Conservation (phyloP, 1,140 invertebrate genomes). For the Tigriopus japonicus region DNA sequence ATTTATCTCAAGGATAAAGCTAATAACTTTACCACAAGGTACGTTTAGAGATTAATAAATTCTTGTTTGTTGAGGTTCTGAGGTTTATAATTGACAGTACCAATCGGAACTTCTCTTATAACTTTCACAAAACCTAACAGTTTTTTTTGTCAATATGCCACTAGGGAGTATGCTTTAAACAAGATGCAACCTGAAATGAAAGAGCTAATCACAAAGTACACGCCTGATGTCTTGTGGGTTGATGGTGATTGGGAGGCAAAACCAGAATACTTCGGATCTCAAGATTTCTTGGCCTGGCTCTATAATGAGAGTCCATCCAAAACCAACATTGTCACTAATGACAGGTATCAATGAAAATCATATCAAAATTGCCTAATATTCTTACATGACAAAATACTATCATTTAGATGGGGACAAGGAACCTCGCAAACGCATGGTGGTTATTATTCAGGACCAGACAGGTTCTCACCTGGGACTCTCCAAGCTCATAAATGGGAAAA, state of each 20-base stretch:
- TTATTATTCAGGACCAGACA: constrained; percentile 54
- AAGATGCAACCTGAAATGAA: constrained; percentile 4
- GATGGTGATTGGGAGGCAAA: constrained; percentile 44
- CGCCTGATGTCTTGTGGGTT: constrained; percentile 47
- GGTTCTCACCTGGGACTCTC: constrained; percentile 36
- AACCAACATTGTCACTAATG: constrained; percentile 67
- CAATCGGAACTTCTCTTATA: no score
- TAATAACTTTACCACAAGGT: neutral
- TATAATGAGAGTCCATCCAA: constrained; percentile 87
- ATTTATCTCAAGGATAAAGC: constrained; percentile 53
- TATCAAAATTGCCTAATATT: neutral
- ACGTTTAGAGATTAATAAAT: no score
- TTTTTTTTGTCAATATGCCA: no score
- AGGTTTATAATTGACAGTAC: no score
- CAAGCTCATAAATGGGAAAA: constrained; percentile 74
- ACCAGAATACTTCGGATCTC: constrained; percentile 34
- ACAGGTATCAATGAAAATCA: constrained; percentile 42
- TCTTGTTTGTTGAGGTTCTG: no score
- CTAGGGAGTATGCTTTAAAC: neutral
- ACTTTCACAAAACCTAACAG: no score
- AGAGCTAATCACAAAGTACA: neutral
- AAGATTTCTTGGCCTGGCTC: constrained; percentile 57
- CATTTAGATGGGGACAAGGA: constrained; percentile 46
- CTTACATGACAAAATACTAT: neutral
- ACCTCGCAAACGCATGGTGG: constrained; percentile 67